Base-by-base conservation (phyloP, 2,888 invertebrate genomes). In the Stenoptilia bipunctidactyla region DNA sequence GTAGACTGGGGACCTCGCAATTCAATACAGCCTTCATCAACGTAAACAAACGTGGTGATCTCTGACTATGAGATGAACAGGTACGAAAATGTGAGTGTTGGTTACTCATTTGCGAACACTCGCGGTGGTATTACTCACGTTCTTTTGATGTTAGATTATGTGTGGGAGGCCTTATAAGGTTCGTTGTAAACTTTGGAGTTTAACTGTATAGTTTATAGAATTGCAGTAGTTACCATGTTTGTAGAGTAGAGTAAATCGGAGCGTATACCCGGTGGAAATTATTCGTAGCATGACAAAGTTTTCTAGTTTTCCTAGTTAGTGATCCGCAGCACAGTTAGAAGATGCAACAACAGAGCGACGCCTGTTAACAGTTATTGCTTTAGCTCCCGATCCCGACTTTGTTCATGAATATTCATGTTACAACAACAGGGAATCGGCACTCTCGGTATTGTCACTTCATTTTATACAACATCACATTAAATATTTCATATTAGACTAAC, bases 1-100 rank as follows among this genome's bases (percentile, higher is more conserved):
- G 69, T 68, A 66, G 68, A 82, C 82, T 82, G 82, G 66, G 65
- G 65, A 70, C 76, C 73, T 79, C 79, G 79, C 82, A 77, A 79
- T 79, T 79, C 70, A 73, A n/a, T 80, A 72, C 75, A 82, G 77
- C 82, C 82, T 83, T 75, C 75, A 64, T 64, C 66, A 73, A 75
- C 69, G 69, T 80, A 82, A 82, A 80, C 76, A 82, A 77, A 79
- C 69, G 65, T 67, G 60, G 58, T 56, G 61, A 63, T 66, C 30
- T 9, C 30, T 25, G 9, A 25, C 9, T 12, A n/a, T 9, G n/a
- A 30, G 30, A 30, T 3, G 30, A 30, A 30, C 30, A 30, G 30
- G 30, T 30, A 30, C 30, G 12, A 30, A 30, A 12, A 8, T 9
- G 25, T 25, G 9, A 25, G n/a, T n/a, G 8, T 8, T 20, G 20